Percentiles rank a stretch among this genome's conserved stretches.
Evolutionary conservation across 1,140 invertebrate genomes (phyloP).

Genomic region (Zaprionus gabonicus): DNA sequence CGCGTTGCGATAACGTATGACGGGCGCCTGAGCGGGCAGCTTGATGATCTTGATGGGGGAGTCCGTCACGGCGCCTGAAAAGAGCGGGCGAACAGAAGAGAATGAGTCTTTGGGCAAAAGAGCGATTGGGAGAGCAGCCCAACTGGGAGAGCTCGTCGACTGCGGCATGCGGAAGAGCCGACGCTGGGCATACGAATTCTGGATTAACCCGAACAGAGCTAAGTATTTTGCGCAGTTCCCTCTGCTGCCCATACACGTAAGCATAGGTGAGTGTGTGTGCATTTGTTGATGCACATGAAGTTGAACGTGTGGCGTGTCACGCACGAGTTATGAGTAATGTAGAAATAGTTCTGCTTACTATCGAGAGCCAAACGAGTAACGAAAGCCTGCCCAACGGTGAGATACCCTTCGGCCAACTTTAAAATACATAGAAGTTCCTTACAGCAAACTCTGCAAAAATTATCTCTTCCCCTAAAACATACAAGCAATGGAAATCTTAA

Average conservation of each 20-base stretch:
- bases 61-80: slow-evolving; percentile 70
- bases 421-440: too few species aligned
- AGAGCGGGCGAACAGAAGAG: background rate
- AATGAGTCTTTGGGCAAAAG: background rate
- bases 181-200: slow-evolving; percentile 61
- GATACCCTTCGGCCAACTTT: too few species aligned
- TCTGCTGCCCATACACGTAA: background rate
- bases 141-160: background rate
- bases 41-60: slow-evolving; percentile 81
- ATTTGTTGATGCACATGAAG: background rate
- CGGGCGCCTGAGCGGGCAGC: slow-evolving; percentile 73
- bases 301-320: slow-evolving; percentile 25
- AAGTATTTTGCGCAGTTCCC: slow-evolving; percentile 66
- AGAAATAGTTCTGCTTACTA: too few species aligned
- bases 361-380: too few species aligned
- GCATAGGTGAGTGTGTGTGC: background rate
- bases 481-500: too few species aligned
- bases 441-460: too few species aligned
- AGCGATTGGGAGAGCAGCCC: background rate
- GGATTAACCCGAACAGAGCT: slow-evolving; percentile 52
- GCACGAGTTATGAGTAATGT: background rate
- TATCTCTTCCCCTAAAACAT: too few species aligned
- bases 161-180: slow-evolving; percentile 62
- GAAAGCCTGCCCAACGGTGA: too few species aligned
- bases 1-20: slow-evolving; percentile 77